Percentiles rank a stretch among this genome's conserved stretches.
Conservation (phyloP, 2,888 invertebrate genomes). For the Nipponacmea schrenckii region DNA sequence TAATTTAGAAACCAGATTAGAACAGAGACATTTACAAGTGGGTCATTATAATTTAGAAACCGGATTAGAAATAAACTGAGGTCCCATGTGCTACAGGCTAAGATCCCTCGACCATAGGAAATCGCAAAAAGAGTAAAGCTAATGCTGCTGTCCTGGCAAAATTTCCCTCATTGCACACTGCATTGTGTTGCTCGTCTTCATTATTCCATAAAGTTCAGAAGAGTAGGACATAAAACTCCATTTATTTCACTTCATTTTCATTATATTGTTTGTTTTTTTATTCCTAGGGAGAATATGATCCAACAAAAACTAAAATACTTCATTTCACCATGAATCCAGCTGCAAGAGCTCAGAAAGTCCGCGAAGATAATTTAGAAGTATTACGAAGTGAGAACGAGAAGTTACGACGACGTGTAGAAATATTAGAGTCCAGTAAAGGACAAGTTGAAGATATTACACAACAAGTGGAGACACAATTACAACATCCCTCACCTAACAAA, state of each 20-base stretch:
- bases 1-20: slow-evolving; percentile 55
- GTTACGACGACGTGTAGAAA: slow-evolving; percentile 50
- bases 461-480: slow-evolving; percentile 56
- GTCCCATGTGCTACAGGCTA: neutral
- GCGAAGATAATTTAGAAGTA: slow-evolving; percentile 42
- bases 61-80: too few relatives aligned
- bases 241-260: neutral
- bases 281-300: slow-evolving; percentile 64
- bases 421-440: slow-evolving; percentile 57
- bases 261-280: neutral
- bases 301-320: slow-evolving; percentile 59
- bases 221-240: too few relatives aligned
- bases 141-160: too few relatives aligned
- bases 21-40: slow-evolving; percentile 63
- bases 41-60: neutral
- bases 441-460: slow-evolving; percentile 55
- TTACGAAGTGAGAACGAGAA: slow-evolving; percentile 55
- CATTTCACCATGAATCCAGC: slow-evolving; percentile 61
- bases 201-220: too few relatives aligned
- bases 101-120: neutral
- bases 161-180: too few relatives aligned
- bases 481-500: slow-evolving; percentile 53
- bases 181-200: too few relatives aligned
- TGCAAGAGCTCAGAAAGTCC: slow-evolving; percentile 44
- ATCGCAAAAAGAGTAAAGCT: neutral